A percentile compares a stretch with the other conserved stretches of the same genome.
Evolutionary conservation across 2,113 vertebrate species (phyloP).

Genomic region (Tragelaphus scriptus): DNA sequence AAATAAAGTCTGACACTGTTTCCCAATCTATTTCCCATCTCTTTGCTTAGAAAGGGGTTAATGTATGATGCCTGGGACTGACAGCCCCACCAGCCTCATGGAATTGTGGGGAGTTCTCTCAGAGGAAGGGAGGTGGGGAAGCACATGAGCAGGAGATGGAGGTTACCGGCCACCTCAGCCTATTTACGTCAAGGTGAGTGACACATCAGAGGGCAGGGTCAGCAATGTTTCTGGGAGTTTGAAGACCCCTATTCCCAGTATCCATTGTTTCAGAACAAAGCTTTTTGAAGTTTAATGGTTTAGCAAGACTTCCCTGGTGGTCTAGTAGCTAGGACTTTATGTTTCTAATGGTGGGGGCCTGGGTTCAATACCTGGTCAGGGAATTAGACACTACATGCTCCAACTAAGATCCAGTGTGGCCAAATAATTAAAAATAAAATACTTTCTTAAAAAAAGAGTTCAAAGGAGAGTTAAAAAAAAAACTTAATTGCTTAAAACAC

Average conservation of each 20-base stretch:
- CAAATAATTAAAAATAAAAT: neutral
- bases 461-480: neutral
- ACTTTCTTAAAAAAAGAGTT: neutral
- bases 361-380: neutral
- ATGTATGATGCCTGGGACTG: neutral
- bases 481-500: neutral
- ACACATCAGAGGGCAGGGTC: neutral
- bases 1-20: no score
- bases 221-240: neutral
- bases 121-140: neutral
- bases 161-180: neutral
- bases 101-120: neutral
- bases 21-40: no score
- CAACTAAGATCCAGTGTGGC: neutral
- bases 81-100: neutral
- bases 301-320: neutral
- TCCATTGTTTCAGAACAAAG: neutral
- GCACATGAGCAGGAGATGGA: no score
- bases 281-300: neutral
- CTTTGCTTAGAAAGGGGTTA: neutral
- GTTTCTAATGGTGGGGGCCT: neutral
- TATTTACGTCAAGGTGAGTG: neutral
- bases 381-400: neutral
- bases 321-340: neutral
- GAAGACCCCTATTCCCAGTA: neutral